Base-by-base conservation (phyloP, 2,113 vertebrate species). In the Nibea coibor region DNA sequence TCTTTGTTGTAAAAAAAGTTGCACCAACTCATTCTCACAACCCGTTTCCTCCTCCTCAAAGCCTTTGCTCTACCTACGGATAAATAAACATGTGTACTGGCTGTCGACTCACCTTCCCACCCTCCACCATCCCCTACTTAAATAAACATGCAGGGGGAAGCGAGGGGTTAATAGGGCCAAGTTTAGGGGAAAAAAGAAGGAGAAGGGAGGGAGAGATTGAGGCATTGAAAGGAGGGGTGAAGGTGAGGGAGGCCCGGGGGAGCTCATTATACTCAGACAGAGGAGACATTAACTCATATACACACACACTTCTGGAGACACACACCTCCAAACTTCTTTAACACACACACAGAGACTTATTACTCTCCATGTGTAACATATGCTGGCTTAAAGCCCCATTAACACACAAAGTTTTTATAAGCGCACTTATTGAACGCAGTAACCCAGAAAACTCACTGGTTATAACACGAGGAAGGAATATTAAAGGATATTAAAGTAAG, bases 231-330 rank as follows among this genome's bases (percentile, higher is more conserved):
- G 73, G 79, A 74, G 78, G 65, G 85, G 68, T 86, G 80, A 84
- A 84, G 81, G 87, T 76, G 80, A 75, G 81, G 63, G 82, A 80
- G 76, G 63, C 94, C 89, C 92, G 57, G 48, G 92, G 92, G 93
- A 94, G 82, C 92, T 94, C 90, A 95, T 94, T 94, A 94, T 87
- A 59, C 65, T 82, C 51, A 82, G 80, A 89, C 84, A 81, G 86
- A 92, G 90, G 78, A 89, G 88, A 93, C 74, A 69, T 77, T 78
- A 83, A 86, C 77, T 47, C 76, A 66, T 88, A 78, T 26, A 72
- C 86, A 85, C 80, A 31, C 31, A 86, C 73, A 81, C 76, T 72
- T 43, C 76, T 39, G 35, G 35, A 39, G 47, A 84, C 76, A 80
- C 78, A 80, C 81, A 85, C 72, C 58, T 80, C 77, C 42, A 80